Percentiles rank a stretch among this genome's conserved stretches.
These are phyloP conservation scores for Aphelinus certus DNA, from an alignment of 1,140 invertebrate genomes.

Conservation along the genomic window DNA sequence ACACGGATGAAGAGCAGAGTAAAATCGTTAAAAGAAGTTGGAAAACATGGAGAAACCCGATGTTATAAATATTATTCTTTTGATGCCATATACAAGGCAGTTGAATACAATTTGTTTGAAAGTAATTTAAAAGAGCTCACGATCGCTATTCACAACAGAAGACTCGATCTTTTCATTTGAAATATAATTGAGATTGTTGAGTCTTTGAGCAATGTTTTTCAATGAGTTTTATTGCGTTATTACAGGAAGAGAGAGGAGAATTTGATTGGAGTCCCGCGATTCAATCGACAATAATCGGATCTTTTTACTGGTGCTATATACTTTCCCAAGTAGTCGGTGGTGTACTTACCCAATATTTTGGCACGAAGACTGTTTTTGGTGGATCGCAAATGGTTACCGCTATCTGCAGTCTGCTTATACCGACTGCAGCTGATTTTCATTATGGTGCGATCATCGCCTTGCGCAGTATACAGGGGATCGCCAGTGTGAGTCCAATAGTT, in stretches of 20 bases:
- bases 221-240: not conserved
- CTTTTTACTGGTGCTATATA: slow-evolving; percentile 80
- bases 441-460: slow-evolving; percentile 71
- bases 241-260: slow-evolving; percentile 59
- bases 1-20: too few species aligned
- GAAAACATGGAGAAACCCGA: too few species aligned
- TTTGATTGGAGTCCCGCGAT: slow-evolving; percentile 71
- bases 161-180: too few species aligned
- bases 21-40: too few species aligned
- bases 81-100: too few species aligned
- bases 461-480: slow-evolving; percentile 74
- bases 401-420: slow-evolving; percentile 75
- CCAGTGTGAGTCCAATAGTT: slow-evolving; percentile 67
- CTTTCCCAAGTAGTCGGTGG: slow-evolving; percentile 77
- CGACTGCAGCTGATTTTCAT: slow-evolving; percentile 71
- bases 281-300: slow-evolving; percentile 73
- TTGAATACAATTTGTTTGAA: too few species aligned
- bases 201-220: too few species aligned
- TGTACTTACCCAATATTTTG: slow-evolving; percentile 79
- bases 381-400: slow-evolving; percentile 76
- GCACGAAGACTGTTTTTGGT: slow-evolving; percentile 82
- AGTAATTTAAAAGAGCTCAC: too few species aligned
- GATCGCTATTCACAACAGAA: too few species aligned
- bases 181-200: too few species aligned
- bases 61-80: too few species aligned